These are phyloP conservation scores for Ormia ochracea DNA, from an alignment of 2,888 invertebrate genomes.

Conservation along the genomic window DNA sequence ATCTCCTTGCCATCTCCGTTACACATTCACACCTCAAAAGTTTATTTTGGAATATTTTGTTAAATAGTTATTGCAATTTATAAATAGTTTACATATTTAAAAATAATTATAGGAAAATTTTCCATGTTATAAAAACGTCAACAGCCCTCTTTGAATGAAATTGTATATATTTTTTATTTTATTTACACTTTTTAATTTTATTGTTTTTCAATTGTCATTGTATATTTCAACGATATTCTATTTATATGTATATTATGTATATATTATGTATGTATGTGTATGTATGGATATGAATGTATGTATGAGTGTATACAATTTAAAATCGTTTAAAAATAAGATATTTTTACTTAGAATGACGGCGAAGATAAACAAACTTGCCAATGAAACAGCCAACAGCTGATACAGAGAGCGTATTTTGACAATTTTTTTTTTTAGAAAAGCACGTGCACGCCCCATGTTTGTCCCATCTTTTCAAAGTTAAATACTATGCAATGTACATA, in stretches of 20 bases:
- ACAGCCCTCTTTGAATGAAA: constrained; percentile 1
- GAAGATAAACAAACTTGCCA: not conserved
- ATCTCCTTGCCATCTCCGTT: no score
- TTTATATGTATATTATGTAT: constrained; percentile 1
- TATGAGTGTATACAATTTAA: no score
- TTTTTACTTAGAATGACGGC: not conserved
- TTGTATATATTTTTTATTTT: not conserved
- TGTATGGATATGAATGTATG: no score
- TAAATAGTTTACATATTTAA: no score
- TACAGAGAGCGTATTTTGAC: not conserved
- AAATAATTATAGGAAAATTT: no score
- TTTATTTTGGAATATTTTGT: no score
- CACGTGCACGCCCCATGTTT: constrained; percentile 53
- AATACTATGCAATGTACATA: not conserved
- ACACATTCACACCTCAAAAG: no score
- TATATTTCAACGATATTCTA: not conserved
- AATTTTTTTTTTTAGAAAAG: not conserved
- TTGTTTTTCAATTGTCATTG: constrained; percentile 9
- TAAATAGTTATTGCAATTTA: no score
- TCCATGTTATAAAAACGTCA: not conserved
- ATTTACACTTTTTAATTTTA: not conserved
- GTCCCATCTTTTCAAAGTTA: not conserved
- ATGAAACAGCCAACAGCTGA: not conserved
- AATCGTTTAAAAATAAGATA: no score
- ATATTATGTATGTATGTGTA: no score